phyloP scores from a whole-genome alignment of 2,113 vertebrate species.

The Nannospalax galili region DNA sequence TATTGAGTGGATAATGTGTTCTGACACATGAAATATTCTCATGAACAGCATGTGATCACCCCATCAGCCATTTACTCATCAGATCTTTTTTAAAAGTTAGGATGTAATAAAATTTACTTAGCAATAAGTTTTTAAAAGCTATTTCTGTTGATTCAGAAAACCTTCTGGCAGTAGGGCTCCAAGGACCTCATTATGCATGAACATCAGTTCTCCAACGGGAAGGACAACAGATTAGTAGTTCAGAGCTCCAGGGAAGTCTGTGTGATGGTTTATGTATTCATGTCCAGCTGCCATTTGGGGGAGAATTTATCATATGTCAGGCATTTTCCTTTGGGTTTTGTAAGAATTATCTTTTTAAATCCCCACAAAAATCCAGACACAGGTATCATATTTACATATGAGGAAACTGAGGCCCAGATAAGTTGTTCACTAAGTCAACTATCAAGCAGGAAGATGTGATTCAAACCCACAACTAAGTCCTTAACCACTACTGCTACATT shows the following conservation, averaged over 20 bases:
- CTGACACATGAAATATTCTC: neutral
- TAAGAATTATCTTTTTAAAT: neutral
- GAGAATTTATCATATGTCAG: conserved; percentile 12
- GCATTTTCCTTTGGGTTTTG: neutral
- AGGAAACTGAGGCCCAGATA: neutral
- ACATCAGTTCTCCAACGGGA: neutral
- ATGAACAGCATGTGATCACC: neutral
- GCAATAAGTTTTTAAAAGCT: neutral
- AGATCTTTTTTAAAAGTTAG: conserved; percentile 11
- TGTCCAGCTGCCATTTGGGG: neutral
- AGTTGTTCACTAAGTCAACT: neutral
- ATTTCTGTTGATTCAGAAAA: conserved; percentile 26
- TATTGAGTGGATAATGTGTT: neutral
- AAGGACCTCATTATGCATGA: neutral
- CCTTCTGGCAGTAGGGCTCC: neutral
- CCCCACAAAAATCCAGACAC: neutral
- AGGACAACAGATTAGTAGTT: neutral
- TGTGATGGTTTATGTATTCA: neutral
- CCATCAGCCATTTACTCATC: neutral
- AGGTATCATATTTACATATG: neutral
- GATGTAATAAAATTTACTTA: conserved; percentile 17
- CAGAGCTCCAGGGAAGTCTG: neutral
- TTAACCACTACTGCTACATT: rapidly evolving
- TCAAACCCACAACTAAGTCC: neutral
- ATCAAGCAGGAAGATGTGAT: neutral